These are phyloP conservation scores for Cephus sareptanus DNA, from an alignment of 2,888 invertebrate species.

Conservation along the genomic window DNA sequence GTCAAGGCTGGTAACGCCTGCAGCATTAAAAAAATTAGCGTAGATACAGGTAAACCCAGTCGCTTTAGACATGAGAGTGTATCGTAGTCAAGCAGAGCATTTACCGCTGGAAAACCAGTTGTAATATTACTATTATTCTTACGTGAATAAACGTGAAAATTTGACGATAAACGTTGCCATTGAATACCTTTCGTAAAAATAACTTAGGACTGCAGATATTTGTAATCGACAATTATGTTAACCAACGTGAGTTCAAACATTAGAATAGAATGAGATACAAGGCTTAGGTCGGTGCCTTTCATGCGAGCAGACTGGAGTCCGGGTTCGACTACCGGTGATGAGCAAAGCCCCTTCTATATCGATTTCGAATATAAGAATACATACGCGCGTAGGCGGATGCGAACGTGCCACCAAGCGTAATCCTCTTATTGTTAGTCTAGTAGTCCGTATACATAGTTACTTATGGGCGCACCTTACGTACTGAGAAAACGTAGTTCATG, in stretches of 20 bases:
- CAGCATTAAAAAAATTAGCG: not conserved
- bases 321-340: slow-evolving; percentile 22
- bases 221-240: not conserved
- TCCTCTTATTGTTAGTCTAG: not conserved
- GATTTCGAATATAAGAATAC: not conserved
- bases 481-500: not conserved
- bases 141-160: not conserved
- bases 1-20: not conserved
- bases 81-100: not conserved
- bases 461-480: not conserved
- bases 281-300: not conserved
- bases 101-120: not conserved
- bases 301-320: slow-evolving; percentile 9
- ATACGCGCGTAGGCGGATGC: not conserved
- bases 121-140: not conserved
- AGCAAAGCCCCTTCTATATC: not conserved
- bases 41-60: not conserved
- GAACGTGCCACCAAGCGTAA: not conserved
- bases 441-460: not conserved
- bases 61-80: not conserved
- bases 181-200: not conserved
- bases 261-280: slow-evolving; percentile 20
- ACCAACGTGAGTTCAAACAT: slow-evolving; percentile 15
- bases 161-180: not conserved
- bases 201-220: not conserved